Evolutionary conservation across 2,888 invertebrate species (phyloP).

Genomic region (Meiosimyza decipiens): DNA sequence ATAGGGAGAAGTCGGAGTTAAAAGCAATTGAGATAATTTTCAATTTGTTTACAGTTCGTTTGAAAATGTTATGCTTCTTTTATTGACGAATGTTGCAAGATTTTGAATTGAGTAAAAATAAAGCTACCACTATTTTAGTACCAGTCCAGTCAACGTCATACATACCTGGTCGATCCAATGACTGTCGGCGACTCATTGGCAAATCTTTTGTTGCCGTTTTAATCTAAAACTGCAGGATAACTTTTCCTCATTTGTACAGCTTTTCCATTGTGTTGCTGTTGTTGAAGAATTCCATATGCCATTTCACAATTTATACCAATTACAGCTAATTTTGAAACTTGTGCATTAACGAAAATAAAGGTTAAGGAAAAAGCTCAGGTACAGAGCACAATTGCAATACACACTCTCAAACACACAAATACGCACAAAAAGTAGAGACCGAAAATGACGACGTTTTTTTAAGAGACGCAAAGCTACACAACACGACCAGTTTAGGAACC

Average conservation of each 20-base stretch:
- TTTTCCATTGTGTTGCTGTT: neutral
- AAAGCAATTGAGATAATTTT: no score
- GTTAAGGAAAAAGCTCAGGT: neutral
- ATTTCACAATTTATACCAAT: no score
- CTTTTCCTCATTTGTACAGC: slow-evolving; percentile 1
- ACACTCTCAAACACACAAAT: neutral
- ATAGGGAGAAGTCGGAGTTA: neutral
- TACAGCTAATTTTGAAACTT: neutral
- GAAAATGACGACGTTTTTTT: slow-evolving; percentile 4
- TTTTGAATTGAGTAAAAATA: no score
- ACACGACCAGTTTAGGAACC: slow-evolving; percentile 6
- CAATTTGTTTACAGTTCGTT: no score
- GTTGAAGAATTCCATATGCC: neutral
- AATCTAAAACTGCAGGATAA: neutral
- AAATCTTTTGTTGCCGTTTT: slow-evolving; percentile 44
- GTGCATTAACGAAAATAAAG: neutral
- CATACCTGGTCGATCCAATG: slow-evolving; percentile 61
- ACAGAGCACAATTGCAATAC: neutral
- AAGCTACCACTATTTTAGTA: neutral
- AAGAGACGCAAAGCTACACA: neutral
- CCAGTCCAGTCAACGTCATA: neutral
- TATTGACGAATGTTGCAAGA: no score
- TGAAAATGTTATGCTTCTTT: no score
- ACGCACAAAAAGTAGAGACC: neutral
- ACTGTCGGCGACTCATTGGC: slow-evolving; percentile 63